Evolutionary conservation across 2,888 invertebrate genomes (phyloP), one percentile per base, ranked within the genome.

Genomic region (Plebejus anna): DNA sequence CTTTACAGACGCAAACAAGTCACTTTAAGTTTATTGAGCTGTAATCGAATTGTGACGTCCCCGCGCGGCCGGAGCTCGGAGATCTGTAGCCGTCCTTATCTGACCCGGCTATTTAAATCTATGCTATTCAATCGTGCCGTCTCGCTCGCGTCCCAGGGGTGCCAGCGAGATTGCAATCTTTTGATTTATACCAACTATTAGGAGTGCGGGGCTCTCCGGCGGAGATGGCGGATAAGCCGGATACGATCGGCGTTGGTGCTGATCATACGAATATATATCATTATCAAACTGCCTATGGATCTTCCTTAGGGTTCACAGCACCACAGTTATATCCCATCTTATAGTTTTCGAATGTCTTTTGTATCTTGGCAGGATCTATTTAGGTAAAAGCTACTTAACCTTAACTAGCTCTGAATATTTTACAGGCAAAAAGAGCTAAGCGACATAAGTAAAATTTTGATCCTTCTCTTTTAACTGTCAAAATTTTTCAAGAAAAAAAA

Each of bases 111-210:
- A 92, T 94, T 94, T 94, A 94, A 94, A 91, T 94, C 93, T 92
- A 94, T 94, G 94, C 93, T 90, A 89, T 93, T 94, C 94, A 94
- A 94, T 94, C 91, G 89, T 93, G 92, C 90, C 89, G 86, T 94
- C 94, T 94, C 94, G 86, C 92, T 94, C 91, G 89, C 86, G 84
- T 94, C 94, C 91, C 94, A 90, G 91, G 94, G 93, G 94, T 92
- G 92, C 92, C 89, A 89, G 86, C 86, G 89, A 92, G 93, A 94
- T 93, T 92, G 94, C 92, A 92, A 94, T 94, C 94, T 94, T 94
- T 93, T 94, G 94, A 94, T 94, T 94, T 94, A 94, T 94, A 92
- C 91, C 92, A 92, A 94, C 93, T 94, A 94, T 94, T 94, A 94
- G 94, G 92, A 92, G 89, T 88, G 88, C 88, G 89, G 92, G 90